These are phyloP conservation scores for Ommatoiulus sabulosus DNA, from an alignment of 2,888 invertebrate genomes.

Conservation along the genomic window DNA sequence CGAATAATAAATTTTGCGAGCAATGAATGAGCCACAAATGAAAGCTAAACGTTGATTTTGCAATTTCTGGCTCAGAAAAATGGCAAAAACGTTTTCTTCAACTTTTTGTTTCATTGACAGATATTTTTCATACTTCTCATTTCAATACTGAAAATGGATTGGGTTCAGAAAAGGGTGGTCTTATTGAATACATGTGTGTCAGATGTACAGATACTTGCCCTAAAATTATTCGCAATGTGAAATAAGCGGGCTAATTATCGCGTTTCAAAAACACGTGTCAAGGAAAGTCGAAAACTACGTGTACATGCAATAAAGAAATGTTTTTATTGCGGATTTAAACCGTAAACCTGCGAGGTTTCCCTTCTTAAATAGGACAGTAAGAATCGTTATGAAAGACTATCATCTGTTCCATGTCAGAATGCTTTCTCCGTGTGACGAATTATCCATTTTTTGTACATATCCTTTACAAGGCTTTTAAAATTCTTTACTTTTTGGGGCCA, in stretches of 20 bases:
- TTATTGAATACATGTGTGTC: background rate
- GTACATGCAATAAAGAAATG: background rate
- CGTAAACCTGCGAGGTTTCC: background rate
- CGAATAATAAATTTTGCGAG: too few species aligned
- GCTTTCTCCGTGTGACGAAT: constrained; percentile 25
- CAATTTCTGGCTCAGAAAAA: too few species aligned
- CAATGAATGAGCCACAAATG: too few species aligned
- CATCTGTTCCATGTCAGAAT: background rate
- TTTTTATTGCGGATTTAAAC: background rate
- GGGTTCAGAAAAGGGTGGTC: background rate
- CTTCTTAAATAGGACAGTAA: background rate
- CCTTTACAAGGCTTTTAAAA: constrained; percentile 1
- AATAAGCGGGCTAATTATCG: background rate
- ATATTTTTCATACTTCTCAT: too few species aligned
- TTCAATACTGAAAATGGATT: background rate
- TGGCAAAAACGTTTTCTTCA: too few species aligned
- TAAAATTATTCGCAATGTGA: background rate
- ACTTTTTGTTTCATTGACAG: too few species aligned
- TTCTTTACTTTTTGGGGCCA: background rate
- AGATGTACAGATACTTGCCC: background rate
- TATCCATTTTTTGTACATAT: background rate
- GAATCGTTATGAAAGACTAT: background rate
- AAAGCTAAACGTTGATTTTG: too few species aligned
- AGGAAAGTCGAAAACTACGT: background rate
- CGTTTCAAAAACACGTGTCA: background rate